These are phyloP conservation scores for Epizoanthus stellaris DNA, from an alignment of 92 coral and sea anemone species.

Conservation along the genomic window DNA sequence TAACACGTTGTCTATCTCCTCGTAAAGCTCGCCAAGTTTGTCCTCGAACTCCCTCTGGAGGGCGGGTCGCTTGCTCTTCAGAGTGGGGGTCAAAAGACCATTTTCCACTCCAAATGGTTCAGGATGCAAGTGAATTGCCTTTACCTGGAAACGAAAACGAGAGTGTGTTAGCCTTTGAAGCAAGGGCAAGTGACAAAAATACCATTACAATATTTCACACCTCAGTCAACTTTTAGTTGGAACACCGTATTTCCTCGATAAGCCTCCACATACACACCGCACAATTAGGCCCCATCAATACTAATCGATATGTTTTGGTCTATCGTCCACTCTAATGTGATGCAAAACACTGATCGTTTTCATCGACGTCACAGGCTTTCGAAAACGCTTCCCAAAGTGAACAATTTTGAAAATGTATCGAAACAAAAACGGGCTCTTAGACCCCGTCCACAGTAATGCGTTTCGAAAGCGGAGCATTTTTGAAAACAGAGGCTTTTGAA, in stretches of 20 bases:
- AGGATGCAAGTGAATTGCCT: slow-evolving; percentile 73
- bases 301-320: too few relatives aligned
- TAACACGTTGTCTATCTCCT: slow-evolving; percentile 49
- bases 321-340: too few relatives aligned
- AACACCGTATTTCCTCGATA: too few relatives aligned
- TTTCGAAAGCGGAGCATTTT: not conserved
- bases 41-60: slow-evolving; percentile 62
- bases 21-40: slow-evolving; percentile 67
- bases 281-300: too few relatives aligned
- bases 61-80: slow-evolving; percentile 77
- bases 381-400: too few relatives aligned
- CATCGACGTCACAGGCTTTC: too few relatives aligned
- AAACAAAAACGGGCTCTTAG: too few relatives aligned
- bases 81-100: slow-evolving; percentile 81
- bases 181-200: not conserved
- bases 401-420: too few relatives aligned
- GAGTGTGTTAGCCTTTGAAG: not conserved
- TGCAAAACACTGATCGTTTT: too few relatives aligned
- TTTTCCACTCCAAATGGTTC: slow-evolving; percentile 85
- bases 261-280: too few relatives aligned
- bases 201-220: not conserved
- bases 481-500: not conserved
- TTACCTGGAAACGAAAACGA: slow-evolving; percentile 57
- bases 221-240: not conserved
- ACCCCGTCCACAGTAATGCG: not conserved